phyloP scores from a whole-genome alignment of 2,888 invertebrate species.

The Hirtodrosophila histrioides region DNA sequence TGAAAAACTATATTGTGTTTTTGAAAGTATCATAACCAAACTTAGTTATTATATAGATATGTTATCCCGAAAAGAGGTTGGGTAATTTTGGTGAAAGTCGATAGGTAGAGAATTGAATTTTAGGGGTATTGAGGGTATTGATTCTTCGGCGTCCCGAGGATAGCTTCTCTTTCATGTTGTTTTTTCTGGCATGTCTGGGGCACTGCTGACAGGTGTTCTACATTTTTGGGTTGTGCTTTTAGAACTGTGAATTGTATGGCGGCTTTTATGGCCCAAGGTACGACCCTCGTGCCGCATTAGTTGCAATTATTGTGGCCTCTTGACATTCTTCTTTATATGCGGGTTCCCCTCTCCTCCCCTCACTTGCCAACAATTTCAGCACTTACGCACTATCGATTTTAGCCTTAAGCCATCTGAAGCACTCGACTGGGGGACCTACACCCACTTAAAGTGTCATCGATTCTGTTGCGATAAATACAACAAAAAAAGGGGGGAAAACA shows the following conservation, averaged over 20 bases:
- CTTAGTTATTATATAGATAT: too few species aligned
- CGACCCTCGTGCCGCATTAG: conserved; percentile 72
- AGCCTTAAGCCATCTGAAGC: conserved; percentile 19
- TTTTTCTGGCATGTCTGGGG: conserved; percentile 1
- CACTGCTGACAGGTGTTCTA: conserved; percentile 56
- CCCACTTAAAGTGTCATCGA: conserved; percentile 61
- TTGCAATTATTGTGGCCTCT: conserved; percentile 79
- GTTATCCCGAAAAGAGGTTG: too few species aligned
- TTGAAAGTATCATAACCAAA: too few species aligned
- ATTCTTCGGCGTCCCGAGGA: too few species aligned
- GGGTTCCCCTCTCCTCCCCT: too few species aligned
- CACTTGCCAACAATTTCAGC: conserved; percentile 24
- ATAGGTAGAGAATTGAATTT: too few species aligned
- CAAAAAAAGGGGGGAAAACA: neutral
- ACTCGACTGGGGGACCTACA: conserved; percentile 34
- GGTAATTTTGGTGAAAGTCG: too few species aligned
- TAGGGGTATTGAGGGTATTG: too few species aligned
- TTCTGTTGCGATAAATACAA: conserved; percentile 20
- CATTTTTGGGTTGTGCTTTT: conserved; percentile 45
- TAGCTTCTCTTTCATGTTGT: too few species aligned
- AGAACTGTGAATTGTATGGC: conserved; percentile 12
- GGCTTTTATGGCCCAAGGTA: conserved; percentile 68
- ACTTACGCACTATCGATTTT: conserved; percentile 67
- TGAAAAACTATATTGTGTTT: too few species aligned
- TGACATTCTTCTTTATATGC: conserved; percentile 74